phyloP scores from a whole-genome alignment of 2,113 vertebrate genomes.

The Helogale parvula region DNA sequence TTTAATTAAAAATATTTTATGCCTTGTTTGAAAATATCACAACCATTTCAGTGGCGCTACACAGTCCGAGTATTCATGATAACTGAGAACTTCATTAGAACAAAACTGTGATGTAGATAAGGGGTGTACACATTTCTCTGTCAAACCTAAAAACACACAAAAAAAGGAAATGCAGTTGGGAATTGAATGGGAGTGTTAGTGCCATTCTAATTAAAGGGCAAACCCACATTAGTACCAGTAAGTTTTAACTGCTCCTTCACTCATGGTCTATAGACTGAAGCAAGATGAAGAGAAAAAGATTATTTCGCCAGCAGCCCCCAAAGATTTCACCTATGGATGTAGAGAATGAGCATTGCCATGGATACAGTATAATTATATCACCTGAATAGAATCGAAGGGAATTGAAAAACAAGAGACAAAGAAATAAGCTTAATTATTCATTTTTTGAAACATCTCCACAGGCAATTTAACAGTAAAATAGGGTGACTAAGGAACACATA shows the following conservation, averaged over 20 bases:
- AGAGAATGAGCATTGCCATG: conserved; percentile 60
- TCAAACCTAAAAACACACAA: neutral
- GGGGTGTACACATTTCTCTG: neutral
- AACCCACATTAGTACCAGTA: conserved; percentile 2
- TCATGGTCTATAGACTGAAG: conserved; percentile 16
- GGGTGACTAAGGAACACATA: conserved; percentile 67
- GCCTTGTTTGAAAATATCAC: conserved; percentile 43
- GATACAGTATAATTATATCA: conserved; percentile 70
- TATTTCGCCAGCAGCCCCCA: neutral
- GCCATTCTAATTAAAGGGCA: neutral
- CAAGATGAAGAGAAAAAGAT: conserved; percentile 28
- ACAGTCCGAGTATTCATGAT: neutral
- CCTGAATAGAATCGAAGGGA: conserved; percentile 70
- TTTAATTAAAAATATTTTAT: conserved; percentile 22
- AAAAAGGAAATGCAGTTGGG: neutral
- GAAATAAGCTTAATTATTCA: conserved; percentile 73
- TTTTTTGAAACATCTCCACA: conserved; percentile 66
- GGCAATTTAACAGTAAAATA: conserved; percentile 68
- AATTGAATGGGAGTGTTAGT: neutral
- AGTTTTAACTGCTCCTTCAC: neutral
- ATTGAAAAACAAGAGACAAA: conserved; percentile 69
- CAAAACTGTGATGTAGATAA: conserved; percentile 4
- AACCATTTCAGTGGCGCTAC: neutral
- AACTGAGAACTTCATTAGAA: conserved; percentile 27
- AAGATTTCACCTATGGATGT: conserved; percentile 60